Conservation (phyloP, 2,797 vertebrate genomes). For the Lates japonicus region DNA sequence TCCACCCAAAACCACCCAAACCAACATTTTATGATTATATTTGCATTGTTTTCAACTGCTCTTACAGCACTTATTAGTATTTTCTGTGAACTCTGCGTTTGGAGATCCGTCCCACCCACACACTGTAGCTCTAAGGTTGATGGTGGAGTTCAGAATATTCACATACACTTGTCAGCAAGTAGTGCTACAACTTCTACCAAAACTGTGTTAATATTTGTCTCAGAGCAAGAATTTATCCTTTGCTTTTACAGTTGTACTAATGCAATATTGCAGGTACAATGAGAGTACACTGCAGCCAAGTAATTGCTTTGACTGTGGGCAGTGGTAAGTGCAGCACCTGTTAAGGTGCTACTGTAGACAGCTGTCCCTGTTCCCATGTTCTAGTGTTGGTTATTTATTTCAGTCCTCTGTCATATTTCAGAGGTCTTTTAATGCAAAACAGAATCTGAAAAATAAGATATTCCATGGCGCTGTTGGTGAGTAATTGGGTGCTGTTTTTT, state of each 20-base stretch:
- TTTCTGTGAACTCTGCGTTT: conserved; percentile 16
- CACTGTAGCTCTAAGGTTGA: not conserved
- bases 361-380: not conserved
- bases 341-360: not conserved
- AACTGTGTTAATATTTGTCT: conserved; percentile 5
- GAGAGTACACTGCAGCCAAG: not conserved
- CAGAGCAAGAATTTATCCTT: not conserved
- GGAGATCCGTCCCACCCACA: conserved; percentile 27
- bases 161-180: conserved; percentile 14
- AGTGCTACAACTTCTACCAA: conserved; percentile 1
- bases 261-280: not conserved
- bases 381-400: not conserved
- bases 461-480: not conserved
- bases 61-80: conserved; percentile 2
- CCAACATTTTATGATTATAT: not conserved
- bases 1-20: not conserved
- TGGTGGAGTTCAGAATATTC: conserved; percentile 24
- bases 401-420: not conserved
- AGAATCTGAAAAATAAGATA: not conserved
- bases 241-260: not conserved
- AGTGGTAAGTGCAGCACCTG: not conserved
- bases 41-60: conserved; percentile 1
- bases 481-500: not conserved
- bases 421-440: not conserved
- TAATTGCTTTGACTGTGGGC: not conserved